Conservation (phyloP, 2,888 invertebrate genomes). For the Diaprepes abbreviatus region DNA sequence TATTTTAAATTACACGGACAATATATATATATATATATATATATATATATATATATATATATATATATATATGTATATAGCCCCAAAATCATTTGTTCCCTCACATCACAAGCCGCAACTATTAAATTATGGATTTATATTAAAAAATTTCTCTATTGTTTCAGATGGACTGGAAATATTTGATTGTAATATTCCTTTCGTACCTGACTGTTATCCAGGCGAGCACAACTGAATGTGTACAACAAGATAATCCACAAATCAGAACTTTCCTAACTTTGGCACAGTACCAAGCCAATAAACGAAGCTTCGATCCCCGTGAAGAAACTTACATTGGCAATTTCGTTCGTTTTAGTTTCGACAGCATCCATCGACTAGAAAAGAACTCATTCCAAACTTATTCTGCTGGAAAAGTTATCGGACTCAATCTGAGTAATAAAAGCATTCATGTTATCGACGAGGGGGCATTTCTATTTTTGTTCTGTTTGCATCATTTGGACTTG, state of each 20-base stretch:
- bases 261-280: slow-evolving; percentile 55
- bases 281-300: slow-evolving; percentile 57
- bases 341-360: slow-evolving; percentile 52
- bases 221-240: not conserved
- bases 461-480: slow-evolving; percentile 57
- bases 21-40: no score
- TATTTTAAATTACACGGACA: no score
- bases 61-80: no score
- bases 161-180: slow-evolving; percentile 17
- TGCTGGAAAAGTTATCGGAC: slow-evolving; percentile 55
- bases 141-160: slow-evolving; percentile 7
- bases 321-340: slow-evolving; percentile 54
- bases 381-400: slow-evolving; percentile 58
- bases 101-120: no score
- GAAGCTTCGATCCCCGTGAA: slow-evolving; percentile 53
- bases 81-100: no score
- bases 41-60: no score
- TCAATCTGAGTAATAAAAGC: slow-evolving; percentile 55
- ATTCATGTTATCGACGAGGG: slow-evolving; percentile 56
- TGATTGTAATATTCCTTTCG: not conserved
- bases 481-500: slow-evolving; percentile 57
- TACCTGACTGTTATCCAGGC: slow-evolving; percentile 2
- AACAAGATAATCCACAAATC: slow-evolving; percentile 24
- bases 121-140: no score
- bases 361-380: slow-evolving; percentile 51